A percentile compares a stretch with the other conserved stretches of the same genome.
Evolutionary conservation across 2,113 vertebrate genomes (phyloP).

Genomic region (Otis tarda): DNA sequence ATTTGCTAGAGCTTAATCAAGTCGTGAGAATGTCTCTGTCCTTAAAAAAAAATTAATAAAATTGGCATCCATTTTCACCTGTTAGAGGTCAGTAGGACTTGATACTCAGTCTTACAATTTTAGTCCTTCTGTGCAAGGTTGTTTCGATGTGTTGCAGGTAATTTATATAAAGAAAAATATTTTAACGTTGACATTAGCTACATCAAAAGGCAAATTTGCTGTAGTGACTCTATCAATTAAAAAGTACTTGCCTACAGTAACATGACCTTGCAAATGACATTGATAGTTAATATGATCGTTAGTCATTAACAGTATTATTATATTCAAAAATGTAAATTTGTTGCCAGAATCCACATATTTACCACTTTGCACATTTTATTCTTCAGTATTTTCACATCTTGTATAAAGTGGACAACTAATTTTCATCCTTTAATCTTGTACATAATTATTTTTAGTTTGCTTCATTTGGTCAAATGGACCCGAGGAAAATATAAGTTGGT

Average conservation of each 20-base stretch:
- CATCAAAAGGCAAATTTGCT: conserved; percentile 67
- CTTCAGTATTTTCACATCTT: conserved; percentile 59
- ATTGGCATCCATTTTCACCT: conserved; percentile 60
- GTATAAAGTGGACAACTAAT: conserved; percentile 54
- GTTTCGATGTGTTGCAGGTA: conserved; percentile 56
- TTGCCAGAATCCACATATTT: conserved; percentile 74
- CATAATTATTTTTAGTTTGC: conserved; percentile 35
- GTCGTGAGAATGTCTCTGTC: background rate
- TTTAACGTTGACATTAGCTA: conserved; percentile 69
- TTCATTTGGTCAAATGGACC: background rate
- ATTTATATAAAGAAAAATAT: conserved; percentile 70
- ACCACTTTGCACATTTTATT: conserved; percentile 57
- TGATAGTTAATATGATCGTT: conserved; percentile 74
- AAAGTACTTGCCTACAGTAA: conserved; percentile 65
- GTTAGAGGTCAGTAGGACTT: conserved; percentile 56
- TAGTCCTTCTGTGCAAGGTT: conserved; percentile 53
- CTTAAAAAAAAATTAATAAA: background rate
- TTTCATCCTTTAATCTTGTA: conserved; percentile 18
- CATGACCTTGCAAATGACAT: conserved; percentile 69
- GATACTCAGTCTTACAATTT: conserved; percentile 10
- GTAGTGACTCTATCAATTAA: conserved; percentile 52
- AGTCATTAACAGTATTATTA: conserved; percentile 73
- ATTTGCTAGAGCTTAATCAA: conserved; percentile 41
- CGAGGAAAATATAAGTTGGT: background rate
- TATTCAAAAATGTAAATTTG: conserved; percentile 77